Evolutionary conservation across 2,113 vertebrate species (phyloP).

Genomic region (Pelmatolapia mariae): DNA sequence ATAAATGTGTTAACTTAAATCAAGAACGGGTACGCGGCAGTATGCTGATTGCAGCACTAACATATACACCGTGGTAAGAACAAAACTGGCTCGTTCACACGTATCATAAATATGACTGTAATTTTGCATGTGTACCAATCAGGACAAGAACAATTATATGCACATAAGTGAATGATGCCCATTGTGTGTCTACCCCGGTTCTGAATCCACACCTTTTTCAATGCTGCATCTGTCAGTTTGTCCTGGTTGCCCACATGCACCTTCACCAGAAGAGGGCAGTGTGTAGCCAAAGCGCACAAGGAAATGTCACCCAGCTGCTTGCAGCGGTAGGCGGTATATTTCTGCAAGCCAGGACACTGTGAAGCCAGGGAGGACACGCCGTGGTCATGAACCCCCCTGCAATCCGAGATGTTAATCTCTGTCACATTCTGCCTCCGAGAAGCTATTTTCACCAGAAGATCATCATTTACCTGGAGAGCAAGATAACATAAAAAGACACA

Average conservation of each 20-base stretch:
- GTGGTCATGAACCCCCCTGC: conserved; percentile 88
- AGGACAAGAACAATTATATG: neutral
- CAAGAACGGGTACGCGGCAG: fast-evolving
- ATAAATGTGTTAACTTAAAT: neutral
- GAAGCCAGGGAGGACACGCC: conserved; percentile 88
- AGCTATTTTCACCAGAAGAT: conserved; percentile 91
- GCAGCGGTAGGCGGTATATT: conserved; percentile 93
- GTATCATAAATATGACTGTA: neutral
- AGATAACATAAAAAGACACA: neutral
- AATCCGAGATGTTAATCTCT: conserved; percentile 97
- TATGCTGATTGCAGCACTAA: neutral
- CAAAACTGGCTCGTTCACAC: neutral
- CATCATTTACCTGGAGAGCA: conserved; percentile 83
- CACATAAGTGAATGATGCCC: neutral
- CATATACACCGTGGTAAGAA: neutral
- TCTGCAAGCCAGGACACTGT: conserved; percentile 88
- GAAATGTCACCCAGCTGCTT: conserved; percentile 94
- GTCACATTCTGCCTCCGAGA: conserved; percentile 94
- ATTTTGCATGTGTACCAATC: neutral
- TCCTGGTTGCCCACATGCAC: conserved; percentile 97
- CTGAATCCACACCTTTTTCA: conserved; percentile 82
- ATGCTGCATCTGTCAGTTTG: conserved; percentile 88
- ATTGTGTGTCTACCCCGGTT: neutral
- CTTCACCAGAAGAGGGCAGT: conserved; percentile 93
- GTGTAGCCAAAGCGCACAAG: conserved; percentile 82